These are phyloP conservation scores for Morpho achilles DNA, from an alignment of 2,888 invertebrate genomes.

Conservation along the genomic window DNA sequence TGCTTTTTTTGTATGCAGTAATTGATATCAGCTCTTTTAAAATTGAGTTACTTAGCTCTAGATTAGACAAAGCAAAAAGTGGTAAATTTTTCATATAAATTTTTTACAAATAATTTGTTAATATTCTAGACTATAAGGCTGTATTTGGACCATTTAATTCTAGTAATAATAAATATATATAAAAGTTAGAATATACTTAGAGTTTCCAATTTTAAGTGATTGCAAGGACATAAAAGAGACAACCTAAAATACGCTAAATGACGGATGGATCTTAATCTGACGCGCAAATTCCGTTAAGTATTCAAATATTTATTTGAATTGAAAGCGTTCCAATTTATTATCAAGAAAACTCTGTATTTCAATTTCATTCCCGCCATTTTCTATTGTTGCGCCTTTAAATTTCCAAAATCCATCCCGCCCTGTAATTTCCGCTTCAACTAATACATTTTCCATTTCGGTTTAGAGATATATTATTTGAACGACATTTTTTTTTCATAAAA, in stretches of 20 bases:
- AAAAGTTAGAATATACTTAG: no score
- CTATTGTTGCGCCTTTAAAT: constrained; percentile 7
- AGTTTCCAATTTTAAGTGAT: no score
- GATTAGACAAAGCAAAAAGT: no score
- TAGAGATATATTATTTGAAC: constrained; percentile 2
- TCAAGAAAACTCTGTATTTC: constrained; percentile 10
- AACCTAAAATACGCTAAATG: constrained; percentile 1
- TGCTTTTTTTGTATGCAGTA: no score
- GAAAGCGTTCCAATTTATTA: constrained; percentile 13
- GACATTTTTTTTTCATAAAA: constrained; percentile 11
- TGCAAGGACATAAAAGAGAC: not conserved
- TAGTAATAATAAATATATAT: no score
- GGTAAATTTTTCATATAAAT: no score
- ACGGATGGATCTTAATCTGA: constrained; percentile 2
- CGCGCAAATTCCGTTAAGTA: constrained; percentile 2
- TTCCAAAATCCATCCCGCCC: constrained; percentile 8
- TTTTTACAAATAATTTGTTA: no score
- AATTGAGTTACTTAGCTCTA: no score
- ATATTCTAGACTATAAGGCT: no score
- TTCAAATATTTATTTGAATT: constrained; percentile 8
- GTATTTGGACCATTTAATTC: no score
- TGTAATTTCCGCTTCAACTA: constrained; percentile 12
- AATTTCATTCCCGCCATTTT: constrained; percentile 5
- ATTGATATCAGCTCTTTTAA: no score
- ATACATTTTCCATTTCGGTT: constrained; percentile 9